Conservation (phyloP, 2,797 vertebrate species). For the Tinamus major region DNA sequence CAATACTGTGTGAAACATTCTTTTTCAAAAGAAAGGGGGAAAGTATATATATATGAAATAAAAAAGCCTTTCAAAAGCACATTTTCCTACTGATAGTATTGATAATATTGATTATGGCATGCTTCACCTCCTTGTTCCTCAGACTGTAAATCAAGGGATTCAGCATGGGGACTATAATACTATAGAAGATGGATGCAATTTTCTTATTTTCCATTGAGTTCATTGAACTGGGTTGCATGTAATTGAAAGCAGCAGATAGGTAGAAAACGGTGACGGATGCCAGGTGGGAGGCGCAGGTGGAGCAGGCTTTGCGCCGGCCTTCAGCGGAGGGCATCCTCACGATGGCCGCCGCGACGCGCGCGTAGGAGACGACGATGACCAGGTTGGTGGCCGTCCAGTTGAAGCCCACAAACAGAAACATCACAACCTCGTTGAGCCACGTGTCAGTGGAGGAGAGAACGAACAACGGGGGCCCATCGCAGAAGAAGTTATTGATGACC, state of each 20-base stretch:
- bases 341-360: constrained; percentile 11
- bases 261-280: constrained; percentile 47
- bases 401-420: constrained; percentile 64
- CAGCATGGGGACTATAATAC: constrained; percentile 63
- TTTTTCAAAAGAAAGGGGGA: background rate
- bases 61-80: background rate
- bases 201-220: constrained; percentile 62
- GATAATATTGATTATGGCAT: background rate
- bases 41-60: too few species aligned
- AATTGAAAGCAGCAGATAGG: constrained; percentile 65
- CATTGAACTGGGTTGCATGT: constrained; percentile 57
- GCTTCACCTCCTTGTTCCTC: constrained; percentile 68
- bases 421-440: constrained; percentile 33
- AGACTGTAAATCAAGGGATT: constrained; percentile 73
- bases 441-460: constrained; percentile 56
- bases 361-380: constrained; percentile 63
- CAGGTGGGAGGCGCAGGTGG: constrained; percentile 67
- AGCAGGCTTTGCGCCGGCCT: constrained; percentile 59
- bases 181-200: constrained; percentile 68
- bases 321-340: constrained; percentile 50
- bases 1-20: background rate
- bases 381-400: background rate
- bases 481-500: constrained; percentile 69
- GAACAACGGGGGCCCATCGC: constrained; percentile 56
- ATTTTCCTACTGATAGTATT: background rate